Evolutionary conservation across 2,797 vertebrate species (phyloP).

Genomic region (Xenentodon cancila): DNA sequence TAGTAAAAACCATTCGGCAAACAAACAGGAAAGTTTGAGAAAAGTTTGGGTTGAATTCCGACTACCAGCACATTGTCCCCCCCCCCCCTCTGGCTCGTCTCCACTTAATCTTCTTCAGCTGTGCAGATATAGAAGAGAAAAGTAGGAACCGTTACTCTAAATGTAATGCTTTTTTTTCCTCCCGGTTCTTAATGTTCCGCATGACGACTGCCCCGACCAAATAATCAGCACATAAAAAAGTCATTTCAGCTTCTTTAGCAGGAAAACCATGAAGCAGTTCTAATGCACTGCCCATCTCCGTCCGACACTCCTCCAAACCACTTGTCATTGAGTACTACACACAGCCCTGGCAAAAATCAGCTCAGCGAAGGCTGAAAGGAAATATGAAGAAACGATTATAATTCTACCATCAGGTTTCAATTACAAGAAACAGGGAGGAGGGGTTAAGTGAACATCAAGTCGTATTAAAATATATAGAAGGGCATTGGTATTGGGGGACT

Average conservation of each 20-base stretch:
- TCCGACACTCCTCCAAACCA: conserved; percentile 36
- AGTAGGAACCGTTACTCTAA: conserved; percentile 25
- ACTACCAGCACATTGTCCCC: conserved; percentile 9
- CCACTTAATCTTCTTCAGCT: conserved; percentile 1
- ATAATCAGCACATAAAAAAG: conserved; percentile 33
- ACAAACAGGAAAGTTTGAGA: conserved; percentile 49
- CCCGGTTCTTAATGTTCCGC: conserved; percentile 12
- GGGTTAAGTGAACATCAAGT: conserved; percentile 80
- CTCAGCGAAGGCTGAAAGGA: conserved; percentile 52
- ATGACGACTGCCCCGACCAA: conserved; percentile 22
- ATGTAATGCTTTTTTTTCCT: conserved; percentile 23
- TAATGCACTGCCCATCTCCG: conserved; percentile 30
- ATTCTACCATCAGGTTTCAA: conserved; percentile 78
- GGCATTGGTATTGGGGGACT: conserved; percentile 69
- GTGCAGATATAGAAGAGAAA: conserved; percentile 4
- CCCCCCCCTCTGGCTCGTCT: not conserved
- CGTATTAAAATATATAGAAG: conserved; percentile 76
- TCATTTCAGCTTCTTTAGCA: conserved; percentile 13
- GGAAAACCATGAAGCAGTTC: conserved; percentile 21
- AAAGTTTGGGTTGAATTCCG: conserved; percentile 26
- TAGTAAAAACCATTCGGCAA: conserved; percentile 51
- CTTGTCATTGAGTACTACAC: conserved; percentile 55
- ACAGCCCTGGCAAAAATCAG: conserved; percentile 49
- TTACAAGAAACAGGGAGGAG: conserved; percentile 60
- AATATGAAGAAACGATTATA: conserved; percentile 69